Conservation (phyloP, 2,113 vertebrate genomes). For the Rallus limicola region DNA sequence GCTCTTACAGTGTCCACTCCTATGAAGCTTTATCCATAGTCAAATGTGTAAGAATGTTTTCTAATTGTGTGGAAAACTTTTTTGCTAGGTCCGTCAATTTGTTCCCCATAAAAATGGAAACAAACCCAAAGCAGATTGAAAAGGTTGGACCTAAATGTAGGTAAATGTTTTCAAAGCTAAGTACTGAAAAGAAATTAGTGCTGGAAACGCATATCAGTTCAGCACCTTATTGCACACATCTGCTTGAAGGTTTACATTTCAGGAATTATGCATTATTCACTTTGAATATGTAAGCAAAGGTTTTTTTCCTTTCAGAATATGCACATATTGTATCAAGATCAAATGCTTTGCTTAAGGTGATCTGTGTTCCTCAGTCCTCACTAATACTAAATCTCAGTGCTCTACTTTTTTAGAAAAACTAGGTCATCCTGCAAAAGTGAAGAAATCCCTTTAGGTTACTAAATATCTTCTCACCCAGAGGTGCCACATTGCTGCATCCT, state of each 20-base stretch:
- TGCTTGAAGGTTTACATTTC: background rate
- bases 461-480: background rate
- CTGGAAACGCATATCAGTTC: background rate
- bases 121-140: background rate
- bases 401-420: slow-evolving; percentile 9
- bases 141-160: background rate
- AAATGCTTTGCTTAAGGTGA: background rate
- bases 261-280: background rate
- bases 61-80: background rate
- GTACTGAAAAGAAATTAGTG: background rate
- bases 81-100: background rate
- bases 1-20: background rate
- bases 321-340: background rate
- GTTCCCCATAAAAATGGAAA: background rate
- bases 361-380: background rate
- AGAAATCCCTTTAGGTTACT: background rate
- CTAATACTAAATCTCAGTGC: background rate
- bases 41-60: background rate
- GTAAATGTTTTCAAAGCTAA: background rate
- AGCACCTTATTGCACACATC: background rate
- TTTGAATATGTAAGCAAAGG: background rate
- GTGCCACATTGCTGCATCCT: background rate
- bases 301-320: background rate
- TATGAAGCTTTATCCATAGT: background rate
- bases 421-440: background rate